Base-by-base conservation (phyloP, 1,140 invertebrate genomes). In the Drosophila subpulchrella region DNA sequence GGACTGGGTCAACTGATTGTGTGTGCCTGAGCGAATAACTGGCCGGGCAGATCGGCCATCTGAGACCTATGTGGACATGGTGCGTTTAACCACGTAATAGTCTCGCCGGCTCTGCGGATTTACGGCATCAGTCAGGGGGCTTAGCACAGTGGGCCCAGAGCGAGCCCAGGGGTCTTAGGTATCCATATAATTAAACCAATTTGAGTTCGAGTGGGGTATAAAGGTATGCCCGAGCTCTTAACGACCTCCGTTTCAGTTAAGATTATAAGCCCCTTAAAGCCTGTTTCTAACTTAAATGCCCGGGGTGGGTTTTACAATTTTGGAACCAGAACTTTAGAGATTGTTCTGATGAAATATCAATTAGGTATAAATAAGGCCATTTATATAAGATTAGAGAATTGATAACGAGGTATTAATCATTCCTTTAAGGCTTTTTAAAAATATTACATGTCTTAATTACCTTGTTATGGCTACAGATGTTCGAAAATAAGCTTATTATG, bases 81-180 rank as follows among this genome's bases (percentile, higher is more conserved):
- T 76, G 73, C 75, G 74, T 78, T 78, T 78, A 78, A 78, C 73
- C 75, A 78, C 75, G 73, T 70, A 78, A 77, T 71, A 76, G 74
- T 68, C 75, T 70, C 54, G 54, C 55, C 55, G 62, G 72, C 72
- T 55, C 56, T 75, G 54, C 74, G 54, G 72, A 75, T 60, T 68
- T 77, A 57, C 62, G 55, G 56, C 42, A 60, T 24, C 50, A 70
- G 65, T 57, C 67, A 71, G 60, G 30, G 61, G 54, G 55, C 60
- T 61, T 50, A 61, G 39, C 56, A 77, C 75, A 58, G 74, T 77
- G 68, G 68, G 67, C 12, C 51, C 53, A 41, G 12, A 41, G 15
- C 42, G 36, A 3, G 42, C 53, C 44, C 11, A 27, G 47, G 55
- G 53, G 53, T 36, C 32, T 48, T 50, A 34, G 50, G 36, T 41